Conservation (phyloP, 2,888 invertebrate species). For the Hybos culiciformis region DNA sequence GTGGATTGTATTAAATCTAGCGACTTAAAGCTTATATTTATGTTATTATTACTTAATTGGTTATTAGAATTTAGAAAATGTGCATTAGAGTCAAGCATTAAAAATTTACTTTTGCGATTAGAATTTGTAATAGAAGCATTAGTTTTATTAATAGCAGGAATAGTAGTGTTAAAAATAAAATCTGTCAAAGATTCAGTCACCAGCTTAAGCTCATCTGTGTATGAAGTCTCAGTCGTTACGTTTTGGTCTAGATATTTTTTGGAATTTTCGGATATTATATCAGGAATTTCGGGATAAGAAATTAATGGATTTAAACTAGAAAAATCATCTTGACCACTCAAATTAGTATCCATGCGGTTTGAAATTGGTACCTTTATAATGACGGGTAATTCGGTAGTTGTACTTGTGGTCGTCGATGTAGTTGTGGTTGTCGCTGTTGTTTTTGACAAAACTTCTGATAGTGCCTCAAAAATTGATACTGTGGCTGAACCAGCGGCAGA, state of each 20-base stretch:
- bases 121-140: conserved; percentile 2
- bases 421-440: conserved; percentile 18
- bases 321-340: conserved; percentile 14
- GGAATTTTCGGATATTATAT: no score
- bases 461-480: conserved; percentile 44
- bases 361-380: conserved; percentile 19
- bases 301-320: no score
- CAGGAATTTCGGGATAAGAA: no score
- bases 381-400: conserved; percentile 18
- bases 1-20: conserved; percentile 14
- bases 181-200: no score
- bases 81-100: background rate
- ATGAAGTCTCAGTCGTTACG: no score
- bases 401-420: conserved; percentile 18
- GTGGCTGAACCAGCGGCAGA: conserved; percentile 23
- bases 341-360: conserved; percentile 14
- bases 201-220: no score
- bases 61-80: background rate
- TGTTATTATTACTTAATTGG: background rate
- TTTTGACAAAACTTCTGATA: conserved; percentile 40
- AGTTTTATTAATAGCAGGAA: conserved; percentile 5
- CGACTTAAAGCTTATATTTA: conserved; percentile 10
- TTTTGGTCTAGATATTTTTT: no score
- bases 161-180: no score
- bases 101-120: conserved; percentile 3